Percentiles rank a stretch among this genome's conserved stretches.
phyloP scores from a whole-genome alignment of 2,113 vertebrate species.

The Aythya baeri region DNA sequence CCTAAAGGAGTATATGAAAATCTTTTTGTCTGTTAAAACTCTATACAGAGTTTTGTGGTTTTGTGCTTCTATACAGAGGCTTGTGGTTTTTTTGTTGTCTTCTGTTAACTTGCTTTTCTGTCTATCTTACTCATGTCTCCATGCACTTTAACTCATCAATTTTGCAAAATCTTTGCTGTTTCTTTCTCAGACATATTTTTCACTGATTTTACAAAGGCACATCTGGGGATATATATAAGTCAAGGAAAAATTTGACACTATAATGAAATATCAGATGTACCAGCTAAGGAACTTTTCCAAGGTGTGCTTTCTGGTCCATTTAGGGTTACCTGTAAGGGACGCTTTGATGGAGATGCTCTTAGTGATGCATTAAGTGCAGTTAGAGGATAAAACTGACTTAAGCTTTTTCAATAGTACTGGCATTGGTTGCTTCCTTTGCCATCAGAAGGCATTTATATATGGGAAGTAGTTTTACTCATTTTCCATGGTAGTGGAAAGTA shows the following conservation, averaged over 20 bases:
- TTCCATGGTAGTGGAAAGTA: background rate
- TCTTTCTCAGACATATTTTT: background rate
- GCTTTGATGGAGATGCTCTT: background rate
- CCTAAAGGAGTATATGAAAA: background rate
- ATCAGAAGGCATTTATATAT: background rate
- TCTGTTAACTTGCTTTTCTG: background rate
- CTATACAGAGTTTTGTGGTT: background rate
- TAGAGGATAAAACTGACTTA: background rate
- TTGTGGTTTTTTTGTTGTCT: background rate
- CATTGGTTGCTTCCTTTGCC: background rate
- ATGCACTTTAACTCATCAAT: background rate
- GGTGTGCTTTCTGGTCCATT: background rate
- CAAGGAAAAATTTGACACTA: background rate
- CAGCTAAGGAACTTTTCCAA: background rate
- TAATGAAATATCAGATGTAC: background rate
- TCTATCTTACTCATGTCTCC: background rate
- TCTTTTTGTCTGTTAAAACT: background rate
- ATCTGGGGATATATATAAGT: background rate
- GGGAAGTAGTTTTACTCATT: background rate
- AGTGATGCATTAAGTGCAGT: background rate
- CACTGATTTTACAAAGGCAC: background rate
- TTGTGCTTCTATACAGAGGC: background rate
- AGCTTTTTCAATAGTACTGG: background rate
- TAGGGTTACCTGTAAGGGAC: background rate
- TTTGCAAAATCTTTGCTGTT: background rate